These are phyloP conservation scores for Lacanobia wlatinum DNA, from an alignment of 2,888 invertebrate species.

Conservation along the genomic window DNA sequence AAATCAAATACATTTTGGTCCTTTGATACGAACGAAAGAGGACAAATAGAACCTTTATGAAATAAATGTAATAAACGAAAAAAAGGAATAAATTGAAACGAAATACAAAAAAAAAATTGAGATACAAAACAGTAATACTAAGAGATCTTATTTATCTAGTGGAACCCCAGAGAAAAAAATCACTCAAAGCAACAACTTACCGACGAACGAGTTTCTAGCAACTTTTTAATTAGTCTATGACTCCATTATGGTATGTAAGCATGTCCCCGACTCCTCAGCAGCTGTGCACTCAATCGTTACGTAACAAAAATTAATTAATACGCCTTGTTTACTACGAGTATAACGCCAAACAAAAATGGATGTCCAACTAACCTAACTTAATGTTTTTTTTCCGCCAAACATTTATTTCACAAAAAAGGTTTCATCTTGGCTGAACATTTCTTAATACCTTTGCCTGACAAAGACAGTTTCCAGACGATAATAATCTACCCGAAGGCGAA, in stretches of 20 bases:
- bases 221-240: slow-evolving; percentile 55
- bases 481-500: slow-evolving; percentile 44
- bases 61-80: slow-evolving; percentile 10
- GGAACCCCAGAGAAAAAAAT: slow-evolving; percentile 18
- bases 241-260: slow-evolving; percentile 51
- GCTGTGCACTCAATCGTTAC: slow-evolving; percentile 54
- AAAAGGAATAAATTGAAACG: background rate
- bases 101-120: background rate
- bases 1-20: background rate
- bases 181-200: slow-evolving; percentile 8
- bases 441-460: slow-evolving; percentile 44
- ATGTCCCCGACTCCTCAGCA: slow-evolving; percentile 37
- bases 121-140: background rate
- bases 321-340: slow-evolving; percentile 42
- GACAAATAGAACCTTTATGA: background rate
- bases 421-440: slow-evolving; percentile 33
- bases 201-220: slow-evolving; percentile 26
- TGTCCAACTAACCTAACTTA: background rate
- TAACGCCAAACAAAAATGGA: slow-evolving; percentile 16
- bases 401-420: slow-evolving; percentile 41
- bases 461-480: slow-evolving; percentile 46
- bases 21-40: slow-evolving; percentile 18
- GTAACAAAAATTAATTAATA: slow-evolving; percentile 31
- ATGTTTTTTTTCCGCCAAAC: background rate
- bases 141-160: background rate